Percentiles rank a stretch among this genome's conserved stretches.
These are phyloP conservation scores for Stegostoma tigrinum DNA, from an alignment of 2,113 vertebrate species.

Conservation along the genomic window DNA sequence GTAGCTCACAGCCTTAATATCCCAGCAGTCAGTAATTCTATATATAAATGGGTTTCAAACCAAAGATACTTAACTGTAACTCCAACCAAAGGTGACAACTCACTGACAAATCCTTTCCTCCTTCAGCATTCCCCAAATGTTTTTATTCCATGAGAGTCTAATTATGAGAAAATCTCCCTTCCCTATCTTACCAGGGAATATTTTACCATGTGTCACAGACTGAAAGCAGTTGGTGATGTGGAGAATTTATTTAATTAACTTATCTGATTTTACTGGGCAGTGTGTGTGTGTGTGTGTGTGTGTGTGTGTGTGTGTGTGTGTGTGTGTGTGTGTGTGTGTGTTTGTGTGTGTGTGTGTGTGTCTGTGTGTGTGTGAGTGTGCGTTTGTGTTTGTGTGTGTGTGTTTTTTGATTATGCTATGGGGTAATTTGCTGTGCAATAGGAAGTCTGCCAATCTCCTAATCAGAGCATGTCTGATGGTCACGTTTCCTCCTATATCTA, in stretches of 20 bases:
- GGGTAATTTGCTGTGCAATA: too few species aligned
- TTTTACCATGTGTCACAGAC: constrained; percentile 21
- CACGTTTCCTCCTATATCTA: too few species aligned
- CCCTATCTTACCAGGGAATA: not conserved
- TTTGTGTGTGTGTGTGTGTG: not conserved
- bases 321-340: not conserved
- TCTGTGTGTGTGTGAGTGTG: not conserved
- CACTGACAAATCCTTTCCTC: constrained; percentile 28
- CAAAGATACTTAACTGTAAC: too few species aligned
- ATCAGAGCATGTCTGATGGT: not conserved
- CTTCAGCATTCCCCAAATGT: constrained; percentile 28
- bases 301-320: not conserved
- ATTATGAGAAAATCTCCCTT: constrained; percentile 25
- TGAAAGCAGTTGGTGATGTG: not conserved
- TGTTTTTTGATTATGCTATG: not conserved
- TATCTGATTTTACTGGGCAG: not conserved
- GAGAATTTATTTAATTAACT: not conserved
- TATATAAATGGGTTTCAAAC: constrained; percentile 26
- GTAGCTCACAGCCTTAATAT: not conserved
- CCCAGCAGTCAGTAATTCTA: constrained; percentile 8
- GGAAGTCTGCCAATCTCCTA: not conserved
- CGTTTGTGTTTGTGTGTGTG: not conserved
- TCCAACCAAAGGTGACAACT: constrained; percentile 14
- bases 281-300: not conserved
- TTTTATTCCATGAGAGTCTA: not conserved